Base-by-base conservation (phyloP, 2,888 invertebrate genomes). In the Machimus atricapillus region DNA sequence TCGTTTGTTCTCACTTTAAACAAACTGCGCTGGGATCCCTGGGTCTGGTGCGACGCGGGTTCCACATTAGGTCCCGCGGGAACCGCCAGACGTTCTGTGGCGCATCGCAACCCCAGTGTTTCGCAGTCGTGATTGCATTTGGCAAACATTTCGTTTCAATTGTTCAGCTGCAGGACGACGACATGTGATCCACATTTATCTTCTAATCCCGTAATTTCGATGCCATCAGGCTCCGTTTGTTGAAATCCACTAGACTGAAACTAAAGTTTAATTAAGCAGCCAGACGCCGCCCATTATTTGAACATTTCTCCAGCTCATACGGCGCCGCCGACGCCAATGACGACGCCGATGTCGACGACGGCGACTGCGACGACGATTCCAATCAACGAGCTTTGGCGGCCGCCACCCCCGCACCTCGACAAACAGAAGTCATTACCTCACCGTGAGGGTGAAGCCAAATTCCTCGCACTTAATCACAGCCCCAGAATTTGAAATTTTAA, bases 391-490 rank as follows among this genome's bases (percentile, higher is more conserved):
- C 66, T 66, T 27, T 27, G 66, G 66, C 3, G 66, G 27, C 27
- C 66, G 23, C 56, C 56, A n/a, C 23, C 19, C 66, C 27, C 66
- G 9, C 27, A 74, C 27, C 19, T 3, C 12, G 8, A 34, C n/a
- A 82, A 82, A 82, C 23, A 82, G 82, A 82, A 82, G 82, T 82
- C 82, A 82, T 58, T 82, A 58, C 82, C 58, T 82, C 82, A 52
- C 66, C 58, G 82, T 58, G 82, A 34, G 46, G 58, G 58, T 58
- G 58, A 66, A 82, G 66, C 52, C 58, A 82, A 82, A 82, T 82
- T 82, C 82, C 58, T 82, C 82, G 82, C 82, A 58, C 82, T 82
- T 82, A 58, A 82, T 82, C 82, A 82, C 82, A 82, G 66, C n/a
- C 52, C 52, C 82, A 82, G 82, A 82, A 82, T 82, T 82, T 82